phyloP scores from a whole-genome alignment of 1,140 invertebrate genomes.

The Drosophila biarmipes region DNA sequence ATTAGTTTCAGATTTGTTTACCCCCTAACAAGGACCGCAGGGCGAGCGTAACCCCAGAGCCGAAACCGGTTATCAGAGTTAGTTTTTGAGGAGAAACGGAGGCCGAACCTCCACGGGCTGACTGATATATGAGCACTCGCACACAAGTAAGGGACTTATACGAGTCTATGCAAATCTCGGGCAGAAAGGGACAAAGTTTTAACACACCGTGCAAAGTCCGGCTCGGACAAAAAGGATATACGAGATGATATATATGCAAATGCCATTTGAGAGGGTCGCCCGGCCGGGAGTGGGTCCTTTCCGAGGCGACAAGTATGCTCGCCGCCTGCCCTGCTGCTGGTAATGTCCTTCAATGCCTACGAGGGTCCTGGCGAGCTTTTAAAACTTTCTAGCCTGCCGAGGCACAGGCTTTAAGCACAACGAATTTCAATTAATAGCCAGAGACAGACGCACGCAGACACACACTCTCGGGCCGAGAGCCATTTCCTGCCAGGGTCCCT shows the following conservation, averaged over 20 bases:
- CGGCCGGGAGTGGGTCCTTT: constrained; percentile 2
- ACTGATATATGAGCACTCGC: constrained; percentile 39
- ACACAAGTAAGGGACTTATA: constrained; percentile 21
- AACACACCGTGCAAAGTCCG: constrained; percentile 54
- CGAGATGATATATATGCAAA: constrained; percentile 76
- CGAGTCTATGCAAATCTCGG: constrained; percentile 47
- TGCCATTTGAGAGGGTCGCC: constrained; percentile 36
- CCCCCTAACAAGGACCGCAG: constrained; percentile 45
- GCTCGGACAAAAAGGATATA: constrained; percentile 68
- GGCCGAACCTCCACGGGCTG: constrained; percentile 12
- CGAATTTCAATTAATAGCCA: constrained; percentile 82
- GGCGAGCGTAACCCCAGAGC: constrained; percentile 40
- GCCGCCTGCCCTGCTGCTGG: constrained; percentile 65
- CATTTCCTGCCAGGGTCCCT: constrained; percentile 63
- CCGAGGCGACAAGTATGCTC: constrained; percentile 63
- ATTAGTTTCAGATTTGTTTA: constrained; percentile 55
- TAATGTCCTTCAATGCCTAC: constrained; percentile 75
- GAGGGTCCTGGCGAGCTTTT: constrained; percentile 55
- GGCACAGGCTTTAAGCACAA: constrained; percentile 65
- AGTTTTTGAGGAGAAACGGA: constrained; percentile 16
- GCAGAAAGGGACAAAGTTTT: constrained; percentile 64
- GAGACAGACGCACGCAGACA: constrained; percentile 33
- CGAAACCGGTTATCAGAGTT: constrained; percentile 66
- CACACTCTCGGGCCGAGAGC: constrained; percentile 35
- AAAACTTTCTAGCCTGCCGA: constrained; percentile 55